These are phyloP conservation scores for Thamnophis sirtalis DNA, from an alignment of 2,113 vertebrate genomes.

Conservation along the genomic window DNA sequence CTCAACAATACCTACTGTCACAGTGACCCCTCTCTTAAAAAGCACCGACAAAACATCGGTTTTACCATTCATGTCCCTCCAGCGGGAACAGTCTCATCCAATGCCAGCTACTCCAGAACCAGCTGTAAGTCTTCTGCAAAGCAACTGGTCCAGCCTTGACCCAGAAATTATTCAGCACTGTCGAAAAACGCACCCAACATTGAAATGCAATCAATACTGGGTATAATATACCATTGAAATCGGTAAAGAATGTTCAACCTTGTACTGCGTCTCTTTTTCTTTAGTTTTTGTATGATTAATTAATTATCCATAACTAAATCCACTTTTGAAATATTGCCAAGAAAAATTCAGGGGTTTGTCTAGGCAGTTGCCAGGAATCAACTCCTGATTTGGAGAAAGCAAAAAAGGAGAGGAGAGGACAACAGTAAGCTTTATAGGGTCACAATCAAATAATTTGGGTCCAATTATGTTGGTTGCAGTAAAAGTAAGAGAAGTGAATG, in stretches of 20 bases:
- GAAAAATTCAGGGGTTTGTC: neutral
- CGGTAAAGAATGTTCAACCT: neutral
- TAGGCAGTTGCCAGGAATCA: neutral
- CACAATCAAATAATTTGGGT: neutral
- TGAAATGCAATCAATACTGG: slow-evolving; percentile 87
- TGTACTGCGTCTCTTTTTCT: neutral
- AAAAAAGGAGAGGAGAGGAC: neutral
- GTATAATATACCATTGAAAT: slow-evolving; percentile 53
- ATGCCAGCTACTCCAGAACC: slow-evolving; percentile 32
- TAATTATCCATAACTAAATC: neutral
- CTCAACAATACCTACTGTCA: slow-evolving; percentile 74
- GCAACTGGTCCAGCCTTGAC: slow-evolving; percentile 70
- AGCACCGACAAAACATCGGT: slow-evolving; percentile 26
- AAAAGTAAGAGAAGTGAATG: neutral
- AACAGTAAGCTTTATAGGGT: neutral
- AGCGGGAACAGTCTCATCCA: slow-evolving; percentile 42
- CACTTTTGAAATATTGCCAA: neutral
- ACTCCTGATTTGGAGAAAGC: neutral
- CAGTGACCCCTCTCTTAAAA: slow-evolving; percentile 76
- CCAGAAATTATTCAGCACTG: slow-evolving; percentile 74
- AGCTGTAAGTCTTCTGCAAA: slow-evolving; percentile 56
- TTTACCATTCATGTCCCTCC: slow-evolving; percentile 50
- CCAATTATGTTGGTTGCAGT: neutral
- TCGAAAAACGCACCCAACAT: slow-evolving; percentile 72
- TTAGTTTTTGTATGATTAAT: neutral